Conservation (phyloP, 2,113 vertebrate species). For the Marmota monax region DNA sequence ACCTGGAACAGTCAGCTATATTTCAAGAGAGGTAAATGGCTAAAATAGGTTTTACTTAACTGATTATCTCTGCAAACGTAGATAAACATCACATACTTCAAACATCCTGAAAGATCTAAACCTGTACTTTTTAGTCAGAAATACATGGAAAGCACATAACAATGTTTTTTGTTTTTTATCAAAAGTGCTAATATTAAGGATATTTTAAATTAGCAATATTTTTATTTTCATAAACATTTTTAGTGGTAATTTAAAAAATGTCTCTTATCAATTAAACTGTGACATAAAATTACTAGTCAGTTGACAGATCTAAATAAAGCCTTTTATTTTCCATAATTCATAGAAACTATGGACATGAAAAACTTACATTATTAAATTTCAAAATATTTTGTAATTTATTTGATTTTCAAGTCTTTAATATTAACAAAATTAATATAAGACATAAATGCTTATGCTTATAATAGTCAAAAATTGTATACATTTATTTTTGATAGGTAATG, state of each 20-base stretch:
- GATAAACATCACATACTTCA: neutral
- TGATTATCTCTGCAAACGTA: neutral
- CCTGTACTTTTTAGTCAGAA: neutral
- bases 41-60: neutral
- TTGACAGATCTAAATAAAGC: neutral
- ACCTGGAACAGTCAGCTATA: neutral
- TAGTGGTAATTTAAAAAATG: neutral
- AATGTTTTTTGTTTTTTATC: neutral
- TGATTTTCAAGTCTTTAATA: neutral
- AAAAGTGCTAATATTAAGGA: neutral
- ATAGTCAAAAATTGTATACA: neutral
- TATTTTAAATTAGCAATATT: neutral
- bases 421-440: neutral
- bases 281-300: neutral
- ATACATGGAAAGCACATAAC: neutral
- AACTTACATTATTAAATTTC: neutral
- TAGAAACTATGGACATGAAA: neutral
- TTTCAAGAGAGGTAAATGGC: neutral
- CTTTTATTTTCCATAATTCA: neutral
- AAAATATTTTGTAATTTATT: constrained; percentile 25
- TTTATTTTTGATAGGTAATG: neutral
- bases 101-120: neutral
- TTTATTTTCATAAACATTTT: neutral
- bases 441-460: neutral
- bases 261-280: neutral